A percentile compares a stretch with the other conserved stretches of the same genome.
Conservation (phyloP, 2,113 vertebrate species). For the Bos indicus region DNA sequence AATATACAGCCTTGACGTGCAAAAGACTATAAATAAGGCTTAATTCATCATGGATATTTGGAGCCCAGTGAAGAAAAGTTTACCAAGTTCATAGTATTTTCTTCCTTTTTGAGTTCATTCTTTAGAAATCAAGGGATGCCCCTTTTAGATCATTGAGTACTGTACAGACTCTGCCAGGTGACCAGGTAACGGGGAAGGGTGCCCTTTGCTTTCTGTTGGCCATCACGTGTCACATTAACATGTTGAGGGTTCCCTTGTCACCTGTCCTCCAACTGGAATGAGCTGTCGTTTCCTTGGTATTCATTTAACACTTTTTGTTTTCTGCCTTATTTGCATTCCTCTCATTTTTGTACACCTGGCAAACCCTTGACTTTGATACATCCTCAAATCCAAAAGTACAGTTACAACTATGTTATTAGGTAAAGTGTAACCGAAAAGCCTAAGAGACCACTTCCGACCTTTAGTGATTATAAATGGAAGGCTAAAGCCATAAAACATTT, state of each 20-base stretch:
- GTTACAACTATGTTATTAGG: not conserved
- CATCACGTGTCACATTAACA: too few species aligned
- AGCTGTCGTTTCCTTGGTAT: fast-evolving
- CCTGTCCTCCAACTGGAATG: not conserved
- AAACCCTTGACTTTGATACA: not conserved
- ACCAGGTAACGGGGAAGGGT: fast-evolving
- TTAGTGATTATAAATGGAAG: not conserved
- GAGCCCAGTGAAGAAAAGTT: not conserved
- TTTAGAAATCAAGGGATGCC: not conserved
- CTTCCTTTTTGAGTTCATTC: not conserved
- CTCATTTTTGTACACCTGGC: not conserved
- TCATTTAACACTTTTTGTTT: not conserved
- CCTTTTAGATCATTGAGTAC: not conserved
- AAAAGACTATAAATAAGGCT: not conserved
- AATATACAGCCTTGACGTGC: too few species aligned
- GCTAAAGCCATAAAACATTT: not conserved
- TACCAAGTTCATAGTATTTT: not conserved
- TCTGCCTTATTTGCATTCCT: not conserved
- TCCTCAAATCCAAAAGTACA: not conserved
- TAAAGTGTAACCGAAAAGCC: not conserved
- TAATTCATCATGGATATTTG: not conserved
- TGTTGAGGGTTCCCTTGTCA: not conserved
- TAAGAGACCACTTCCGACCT: not conserved
- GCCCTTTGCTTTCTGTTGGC: fast-evolving
- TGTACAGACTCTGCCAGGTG: not conserved